Evolutionary conservation across 2,888 invertebrate genomes (phyloP).

Genomic region (Andrena dorsata): DNA sequence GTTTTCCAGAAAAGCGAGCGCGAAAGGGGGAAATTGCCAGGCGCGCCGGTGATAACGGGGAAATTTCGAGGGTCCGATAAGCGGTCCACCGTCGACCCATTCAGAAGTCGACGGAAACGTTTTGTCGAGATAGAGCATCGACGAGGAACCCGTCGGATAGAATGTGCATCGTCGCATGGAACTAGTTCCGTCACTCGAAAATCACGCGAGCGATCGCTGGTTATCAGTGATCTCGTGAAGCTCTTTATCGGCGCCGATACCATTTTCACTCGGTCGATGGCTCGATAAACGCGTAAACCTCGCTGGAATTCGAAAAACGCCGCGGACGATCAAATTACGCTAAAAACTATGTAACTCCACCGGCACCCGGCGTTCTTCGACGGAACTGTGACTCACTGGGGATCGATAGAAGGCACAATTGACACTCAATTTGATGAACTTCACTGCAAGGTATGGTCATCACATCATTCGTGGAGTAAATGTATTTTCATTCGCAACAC

Average conservation of each 20-base stretch:
- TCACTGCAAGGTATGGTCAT: too few relatives aligned
- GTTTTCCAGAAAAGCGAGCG: background rate
- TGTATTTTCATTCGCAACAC: too few relatives aligned
- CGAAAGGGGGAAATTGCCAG: slow-evolving; percentile 8
- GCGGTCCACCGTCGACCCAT: slow-evolving; percentile 8
- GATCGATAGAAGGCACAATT: background rate
- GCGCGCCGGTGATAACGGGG: slow-evolving; percentile 9
- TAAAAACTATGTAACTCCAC: slow-evolving; percentile 14
- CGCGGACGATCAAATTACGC: slow-evolving; percentile 20
- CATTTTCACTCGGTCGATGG: slow-evolving; percentile 45
- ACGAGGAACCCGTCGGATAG: slow-evolving; percentile 41
- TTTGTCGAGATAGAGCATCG: slow-evolving; percentile 34
- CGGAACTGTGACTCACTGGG: slow-evolving; percentile 5
- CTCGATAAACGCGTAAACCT: slow-evolving; percentile 43
- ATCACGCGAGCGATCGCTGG: slow-evolving; percentile 53
- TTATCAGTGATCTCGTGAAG: slow-evolving; percentile 55
- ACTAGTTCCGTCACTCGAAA: slow-evolving; percentile 41
- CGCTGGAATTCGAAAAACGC: slow-evolving; percentile 39
- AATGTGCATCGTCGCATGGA: slow-evolving; percentile 9
- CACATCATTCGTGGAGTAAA: too few relatives aligned
- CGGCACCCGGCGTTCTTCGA: background rate
- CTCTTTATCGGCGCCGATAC: slow-evolving; percentile 56
- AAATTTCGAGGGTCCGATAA: slow-evolving; percentile 19
- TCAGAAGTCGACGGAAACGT: slow-evolving; percentile 39
- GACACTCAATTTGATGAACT: too few relatives aligned